These are phyloP conservation scores for Leptocoma aspasia DNA, from an alignment of 2,113 vertebrate genomes.

Conservation along the genomic window DNA sequence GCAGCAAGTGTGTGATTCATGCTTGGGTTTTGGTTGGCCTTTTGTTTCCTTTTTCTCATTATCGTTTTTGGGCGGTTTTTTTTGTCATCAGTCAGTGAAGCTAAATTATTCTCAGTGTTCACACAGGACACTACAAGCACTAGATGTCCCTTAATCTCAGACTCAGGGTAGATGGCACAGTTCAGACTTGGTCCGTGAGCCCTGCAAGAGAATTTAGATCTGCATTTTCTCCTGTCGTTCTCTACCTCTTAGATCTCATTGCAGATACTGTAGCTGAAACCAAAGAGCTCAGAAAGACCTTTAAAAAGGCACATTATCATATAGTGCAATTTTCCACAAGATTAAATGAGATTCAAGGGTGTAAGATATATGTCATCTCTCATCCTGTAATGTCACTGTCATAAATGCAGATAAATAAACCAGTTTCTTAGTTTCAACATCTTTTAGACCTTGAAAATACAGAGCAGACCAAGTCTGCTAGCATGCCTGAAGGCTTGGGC, in stretches of 20 bases:
- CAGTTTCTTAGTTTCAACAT: not conserved
- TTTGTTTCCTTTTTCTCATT: not conserved
- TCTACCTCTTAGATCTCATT: not conserved
- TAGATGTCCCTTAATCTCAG: not conserved
- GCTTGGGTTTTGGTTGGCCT: not conserved
- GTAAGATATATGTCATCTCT: not conserved
- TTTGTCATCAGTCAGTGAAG: not conserved
- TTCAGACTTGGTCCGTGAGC: not conserved
- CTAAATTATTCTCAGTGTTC: not conserved
- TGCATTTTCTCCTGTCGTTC: not conserved
- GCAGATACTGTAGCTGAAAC: not conserved
- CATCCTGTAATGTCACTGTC: not conserved
- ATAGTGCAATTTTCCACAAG: not conserved
- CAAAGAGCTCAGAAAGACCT: not conserved
- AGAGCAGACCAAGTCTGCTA: not conserved
- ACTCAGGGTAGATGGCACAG: not conserved
- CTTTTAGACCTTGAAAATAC: not conserved
- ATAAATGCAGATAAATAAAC: not conserved
- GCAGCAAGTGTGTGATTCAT: not conserved
- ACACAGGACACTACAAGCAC: not conserved
- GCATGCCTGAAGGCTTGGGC: not conserved
- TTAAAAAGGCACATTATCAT: not conserved
- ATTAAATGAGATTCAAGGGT: not conserved
- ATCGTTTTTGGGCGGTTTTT: not conserved
- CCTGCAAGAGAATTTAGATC: not conserved